Evolutionary conservation across 1,140 invertebrate species (phyloP).

Genomic region (Pseudomyrmex pallidus): DNA sequence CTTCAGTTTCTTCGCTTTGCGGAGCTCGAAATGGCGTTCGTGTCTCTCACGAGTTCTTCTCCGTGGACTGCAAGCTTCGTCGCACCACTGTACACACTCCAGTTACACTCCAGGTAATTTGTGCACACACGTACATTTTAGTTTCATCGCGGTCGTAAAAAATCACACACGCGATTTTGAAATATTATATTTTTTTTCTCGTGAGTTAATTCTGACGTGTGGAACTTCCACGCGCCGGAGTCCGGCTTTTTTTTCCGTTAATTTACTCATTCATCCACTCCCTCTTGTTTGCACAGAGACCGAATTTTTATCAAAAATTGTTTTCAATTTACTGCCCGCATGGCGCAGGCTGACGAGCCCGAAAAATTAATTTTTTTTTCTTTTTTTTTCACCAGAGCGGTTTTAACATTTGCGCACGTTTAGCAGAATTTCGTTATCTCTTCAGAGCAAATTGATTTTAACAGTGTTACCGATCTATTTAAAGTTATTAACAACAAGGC

Average conservation of each 20-base stretch:
- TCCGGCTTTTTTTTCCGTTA: constrained; percentile 38
- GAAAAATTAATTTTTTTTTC: constrained; percentile 48
- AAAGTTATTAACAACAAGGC: not conserved
- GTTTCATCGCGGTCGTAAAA: too few relatives aligned
- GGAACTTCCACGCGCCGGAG: not conserved
- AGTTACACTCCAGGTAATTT: too few relatives aligned
- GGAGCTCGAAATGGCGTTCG: too few relatives aligned
- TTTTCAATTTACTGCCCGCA: constrained; percentile 55
- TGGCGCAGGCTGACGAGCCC: constrained; percentile 26
- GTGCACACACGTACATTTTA: too few relatives aligned
- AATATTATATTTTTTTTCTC: constrained; percentile 14
- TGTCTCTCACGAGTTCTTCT: too few relatives aligned
- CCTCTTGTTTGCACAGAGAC: constrained; percentile 17
- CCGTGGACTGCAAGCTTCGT: too few relatives aligned
- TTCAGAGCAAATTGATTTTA: constrained; percentile 43
- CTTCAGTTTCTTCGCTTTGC: too few relatives aligned
- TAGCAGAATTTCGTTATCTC: constrained; percentile 42
- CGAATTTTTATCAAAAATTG: constrained; percentile 54
- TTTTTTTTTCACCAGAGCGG: constrained; percentile 37
- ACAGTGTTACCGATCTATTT: constrained; percentile 21
- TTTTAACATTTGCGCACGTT: constrained; percentile 50
- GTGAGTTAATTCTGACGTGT: constrained; percentile 6
- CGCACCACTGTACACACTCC: too few relatives aligned
- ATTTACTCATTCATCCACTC: constrained; percentile 30
- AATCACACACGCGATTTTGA: not conserved